A percentile compares a stretch with the other conserved stretches of the same genome.
phyloP scores from a whole-genome alignment of 2,113 vertebrate species.

The Menura novaehollandiae region DNA sequence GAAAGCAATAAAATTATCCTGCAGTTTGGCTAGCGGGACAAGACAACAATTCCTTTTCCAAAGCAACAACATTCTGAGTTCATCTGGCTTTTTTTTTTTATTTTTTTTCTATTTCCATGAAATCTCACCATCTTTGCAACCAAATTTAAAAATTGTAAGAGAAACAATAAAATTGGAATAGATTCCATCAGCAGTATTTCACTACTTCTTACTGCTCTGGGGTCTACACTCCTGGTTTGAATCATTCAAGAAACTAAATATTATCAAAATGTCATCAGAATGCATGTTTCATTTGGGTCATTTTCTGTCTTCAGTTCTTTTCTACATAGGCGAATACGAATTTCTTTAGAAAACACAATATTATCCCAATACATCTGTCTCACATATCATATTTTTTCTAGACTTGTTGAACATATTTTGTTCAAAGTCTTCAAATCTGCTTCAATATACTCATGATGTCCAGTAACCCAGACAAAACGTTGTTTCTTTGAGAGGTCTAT shows the following conservation, averaged over 20 bases:
- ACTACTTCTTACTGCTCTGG: neutral
- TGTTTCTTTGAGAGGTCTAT: neutral
- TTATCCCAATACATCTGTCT: neutral
- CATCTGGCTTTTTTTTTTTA: neutral
- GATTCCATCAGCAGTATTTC: neutral
- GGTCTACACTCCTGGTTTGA: neutral
- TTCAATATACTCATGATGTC: neutral
- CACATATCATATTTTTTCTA: neutral
- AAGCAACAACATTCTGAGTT: neutral
- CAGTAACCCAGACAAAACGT: neutral
- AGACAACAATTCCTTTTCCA: neutral
- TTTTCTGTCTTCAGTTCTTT: neutral
- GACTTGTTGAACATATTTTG: neutral
- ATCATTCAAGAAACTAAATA: neutral
- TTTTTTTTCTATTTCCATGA: neutral
- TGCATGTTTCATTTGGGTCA: neutral
- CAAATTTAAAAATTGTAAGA: neutral
- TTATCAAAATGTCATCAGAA: neutral
- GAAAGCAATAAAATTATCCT: neutral
- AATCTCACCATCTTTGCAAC: neutral
- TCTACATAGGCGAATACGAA: accelerated
- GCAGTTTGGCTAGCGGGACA: neutral
- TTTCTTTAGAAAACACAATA: neutral
- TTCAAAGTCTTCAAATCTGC: neutral
- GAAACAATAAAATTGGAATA: neutral